Percentiles rank a stretch among this genome's conserved stretches.
Conservation (phyloP, 2,113 vertebrate species). For the Melanerpes aurifrons region DNA sequence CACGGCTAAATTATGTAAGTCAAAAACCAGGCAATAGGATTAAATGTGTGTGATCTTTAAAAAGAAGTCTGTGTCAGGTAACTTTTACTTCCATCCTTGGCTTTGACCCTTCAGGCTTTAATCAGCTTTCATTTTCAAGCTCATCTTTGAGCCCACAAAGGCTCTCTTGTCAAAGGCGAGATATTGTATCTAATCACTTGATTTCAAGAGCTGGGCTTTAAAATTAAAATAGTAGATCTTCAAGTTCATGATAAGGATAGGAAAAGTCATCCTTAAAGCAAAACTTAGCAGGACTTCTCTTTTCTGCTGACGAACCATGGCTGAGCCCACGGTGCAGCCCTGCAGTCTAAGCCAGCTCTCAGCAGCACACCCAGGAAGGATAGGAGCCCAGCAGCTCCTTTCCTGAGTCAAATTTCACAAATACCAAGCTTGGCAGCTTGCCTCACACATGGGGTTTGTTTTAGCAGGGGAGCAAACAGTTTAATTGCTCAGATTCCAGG, state of each 20-base stretch:
- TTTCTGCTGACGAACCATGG: fast-evolving
- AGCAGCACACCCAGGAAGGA: not conserved
- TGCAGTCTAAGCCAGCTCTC: fast-evolving
- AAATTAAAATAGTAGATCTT: constrained; percentile 39
- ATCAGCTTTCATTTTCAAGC: constrained; percentile 50
- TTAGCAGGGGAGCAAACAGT: constrained; percentile 22
- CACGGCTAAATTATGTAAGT: not conserved
- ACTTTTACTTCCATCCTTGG: constrained; percentile 34
- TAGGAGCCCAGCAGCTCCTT: not conserved
- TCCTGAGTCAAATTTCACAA: not conserved
- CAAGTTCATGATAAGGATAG: constrained; percentile 1
- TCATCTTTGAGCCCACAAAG: constrained; percentile 64
- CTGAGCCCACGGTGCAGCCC: fast-evolving
- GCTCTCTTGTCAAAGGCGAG: constrained; percentile 40
- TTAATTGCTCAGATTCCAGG: constrained; percentile 42
- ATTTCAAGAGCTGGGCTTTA: constrained; percentile 38
- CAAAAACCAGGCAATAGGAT: not conserved
- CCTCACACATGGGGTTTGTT: not conserved
- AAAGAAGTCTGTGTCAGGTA: constrained; percentile 25
- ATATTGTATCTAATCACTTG: constrained; percentile 40
- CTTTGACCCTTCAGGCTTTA: constrained; percentile 59
- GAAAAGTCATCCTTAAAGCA: constrained; percentile 12
- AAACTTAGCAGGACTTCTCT: not conserved
- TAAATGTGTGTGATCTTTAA: constrained; percentile 46
- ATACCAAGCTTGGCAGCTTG: not conserved